Evolutionary conservation across 2,113 vertebrate species (phyloP).

Genomic region (Takifugu flavidus): DNA sequence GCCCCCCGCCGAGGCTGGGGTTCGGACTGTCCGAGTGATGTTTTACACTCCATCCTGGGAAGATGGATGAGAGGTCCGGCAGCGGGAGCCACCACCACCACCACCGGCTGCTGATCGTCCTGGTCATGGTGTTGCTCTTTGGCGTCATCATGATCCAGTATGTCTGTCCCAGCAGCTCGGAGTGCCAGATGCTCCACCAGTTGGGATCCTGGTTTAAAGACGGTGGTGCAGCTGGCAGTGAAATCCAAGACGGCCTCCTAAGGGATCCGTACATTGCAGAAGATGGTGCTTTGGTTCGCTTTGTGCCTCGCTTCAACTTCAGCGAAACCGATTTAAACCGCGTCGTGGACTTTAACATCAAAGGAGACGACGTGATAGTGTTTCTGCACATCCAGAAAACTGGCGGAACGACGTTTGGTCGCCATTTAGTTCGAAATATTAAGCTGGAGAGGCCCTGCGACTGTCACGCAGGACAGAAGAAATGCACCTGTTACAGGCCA

Average conservation of each 20-base stretch:
- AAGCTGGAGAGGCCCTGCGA: conserved; percentile 94
- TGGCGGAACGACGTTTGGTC: conserved; percentile 87
- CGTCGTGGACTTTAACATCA: conserved; percentile 87
- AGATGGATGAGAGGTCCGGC: conserved; percentile 93
- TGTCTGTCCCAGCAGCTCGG: conserved; percentile 87
- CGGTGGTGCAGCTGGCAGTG: conserved; percentile 31
- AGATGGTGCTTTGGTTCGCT: conserved; percentile 85
- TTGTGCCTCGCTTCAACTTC: conserved; percentile 90
- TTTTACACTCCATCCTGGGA: conserved; percentile 62
- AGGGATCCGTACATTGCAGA: conserved; percentile 89
- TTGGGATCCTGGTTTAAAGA: conserved; percentile 67
- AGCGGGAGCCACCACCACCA: conserved; percentile 76
- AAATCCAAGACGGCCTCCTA: conserved; percentile 32
- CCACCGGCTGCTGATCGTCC: conserved; percentile 80
- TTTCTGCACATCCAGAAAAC: conserved; percentile 86
- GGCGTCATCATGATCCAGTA: conserved; percentile 92
- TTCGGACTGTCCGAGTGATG: conserved; percentile 68
- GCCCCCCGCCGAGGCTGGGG: conserved; percentile 35
- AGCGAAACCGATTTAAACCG: conserved; percentile 80
- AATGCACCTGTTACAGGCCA: conserved; percentile 92
- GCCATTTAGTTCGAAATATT: conserved; percentile 91
- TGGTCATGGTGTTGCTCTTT: conserved; percentile 88
- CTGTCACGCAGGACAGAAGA: conserved; percentile 94
- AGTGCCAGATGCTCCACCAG: conserved; percentile 84
- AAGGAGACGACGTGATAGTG: conserved; percentile 88